Percentiles rank a stretch among this genome's conserved stretches.
Evolutionary conservation across 2,888 invertebrate species (phyloP).

Genomic region (Nomada lathburiana): DNA sequence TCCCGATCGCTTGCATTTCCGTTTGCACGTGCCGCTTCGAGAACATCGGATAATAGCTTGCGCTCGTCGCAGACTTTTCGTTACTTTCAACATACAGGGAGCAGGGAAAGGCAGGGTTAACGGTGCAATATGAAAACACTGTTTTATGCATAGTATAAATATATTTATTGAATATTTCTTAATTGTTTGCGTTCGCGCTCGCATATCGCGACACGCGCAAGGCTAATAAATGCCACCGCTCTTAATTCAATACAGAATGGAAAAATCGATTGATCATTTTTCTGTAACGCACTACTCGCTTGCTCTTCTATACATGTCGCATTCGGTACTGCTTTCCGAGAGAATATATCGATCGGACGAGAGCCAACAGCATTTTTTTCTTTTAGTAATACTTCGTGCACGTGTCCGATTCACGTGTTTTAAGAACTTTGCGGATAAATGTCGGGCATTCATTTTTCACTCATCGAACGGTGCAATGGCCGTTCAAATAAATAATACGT

Average conservation of each 20-base stretch:
- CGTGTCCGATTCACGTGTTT: slow-evolving; percentile 34
- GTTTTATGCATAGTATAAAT: slow-evolving; percentile 65
- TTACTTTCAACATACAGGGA: neutral
- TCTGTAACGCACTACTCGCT: slow-evolving; percentile 34
- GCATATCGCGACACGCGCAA: slow-evolving; percentile 62
- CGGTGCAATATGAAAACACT: neutral
- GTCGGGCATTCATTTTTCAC: slow-evolving; percentile 33
- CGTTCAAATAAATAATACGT: slow-evolving; percentile 45
- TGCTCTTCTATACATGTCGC: neutral
- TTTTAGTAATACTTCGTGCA: neutral
- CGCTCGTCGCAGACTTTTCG: neutral
- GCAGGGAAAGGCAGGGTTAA: neutral
- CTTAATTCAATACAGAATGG: slow-evolving; percentile 53
- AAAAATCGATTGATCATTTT: slow-evolving; percentile 45
- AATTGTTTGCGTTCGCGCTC: slow-evolving; percentile 61
- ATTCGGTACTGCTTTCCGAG: neutral
- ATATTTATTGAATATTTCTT: slow-evolving; percentile 69
- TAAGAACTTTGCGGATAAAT: slow-evolving; percentile 27
- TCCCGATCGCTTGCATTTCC: slow-evolving; percentile 76
- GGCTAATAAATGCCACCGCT: slow-evolving; percentile 67
- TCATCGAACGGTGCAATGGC: slow-evolving; percentile 20
- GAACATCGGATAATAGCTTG: slow-evolving; percentile 3
- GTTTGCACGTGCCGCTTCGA: slow-evolving; percentile 78
- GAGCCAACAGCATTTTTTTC: neutral
- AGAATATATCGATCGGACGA: slow-evolving; percentile 13